Base-by-base conservation (phyloP, 2,797 vertebrate species). In the Catharus ustulatus region DNA sequence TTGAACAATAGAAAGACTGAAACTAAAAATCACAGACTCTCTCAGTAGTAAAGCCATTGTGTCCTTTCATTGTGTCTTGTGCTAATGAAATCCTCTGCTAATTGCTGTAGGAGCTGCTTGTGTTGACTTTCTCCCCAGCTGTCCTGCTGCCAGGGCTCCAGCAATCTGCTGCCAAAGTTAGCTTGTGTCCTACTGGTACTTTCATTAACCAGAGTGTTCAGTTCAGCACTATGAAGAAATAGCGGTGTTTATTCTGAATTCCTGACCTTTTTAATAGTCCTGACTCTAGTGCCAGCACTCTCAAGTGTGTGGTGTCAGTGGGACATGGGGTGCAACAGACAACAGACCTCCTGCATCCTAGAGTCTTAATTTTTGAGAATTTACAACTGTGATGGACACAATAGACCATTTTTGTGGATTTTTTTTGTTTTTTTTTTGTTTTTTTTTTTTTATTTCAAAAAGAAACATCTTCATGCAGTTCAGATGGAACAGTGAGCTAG, bases 1-100 rank as follows among this genome's bases (percentile, higher is more conserved):
- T 73, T 48, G 11, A 79, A 84, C 78, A 94, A 76, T 66, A 66
- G 78, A 80, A 93, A 59, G 42, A 23, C 63, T 89, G 55, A 45
- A 59, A 52, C 49, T 84, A 54, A 84, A 92, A 96, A 62, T 18
- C 4, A 20, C 77, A 79, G 15, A 23, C 26, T 3, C 5, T 75
- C 30, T 94, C n/a, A 78, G 24, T 61, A 94, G 36, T 46, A 48
- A 73, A 66, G n/a, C 18, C 18, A 5, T 89, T 6, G 2, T 1
- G 3, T 79, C 66, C 62, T 88, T 81, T 64, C 5, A 12, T 78
- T 90, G 84, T 55, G 18, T 62, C 52, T 67, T 17, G 23, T 54
- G 48, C 63, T 63, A 67, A 42, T 76, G 32, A 79, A 73, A 55
- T 69, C 24, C 27, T 74, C 29, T 2, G 1, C 48, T 68, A 27